A percentile compares a stretch with the other conserved stretches of the same genome.
These are phyloP conservation scores for Uloborus diversus DNA, from an alignment of 1,140 invertebrate genomes.

Conservation along the genomic window DNA sequence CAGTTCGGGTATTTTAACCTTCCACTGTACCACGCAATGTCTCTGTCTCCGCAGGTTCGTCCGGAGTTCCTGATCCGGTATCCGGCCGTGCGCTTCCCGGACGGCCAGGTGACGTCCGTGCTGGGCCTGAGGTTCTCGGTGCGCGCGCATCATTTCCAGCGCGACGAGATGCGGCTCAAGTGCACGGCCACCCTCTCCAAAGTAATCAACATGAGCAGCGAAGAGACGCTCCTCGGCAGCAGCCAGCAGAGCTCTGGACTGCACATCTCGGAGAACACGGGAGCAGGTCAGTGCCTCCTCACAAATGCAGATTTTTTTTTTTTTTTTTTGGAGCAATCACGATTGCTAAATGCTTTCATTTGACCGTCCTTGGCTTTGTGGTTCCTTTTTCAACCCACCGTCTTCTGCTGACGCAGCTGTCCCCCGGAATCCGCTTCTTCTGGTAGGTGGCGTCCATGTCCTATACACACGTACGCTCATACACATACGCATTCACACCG, in stretches of 20 bases:
- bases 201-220: constrained; percentile 82
- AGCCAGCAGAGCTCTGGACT: constrained; percentile 57
- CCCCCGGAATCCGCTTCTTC: no score
- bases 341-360: no score
- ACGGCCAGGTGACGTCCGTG: constrained; percentile 61
- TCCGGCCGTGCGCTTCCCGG: constrained; percentile 21
- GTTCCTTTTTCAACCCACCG: no score
- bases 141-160: constrained; percentile 76
- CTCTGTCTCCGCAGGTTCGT: no score
- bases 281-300: constrained; percentile 42
- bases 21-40: no score
- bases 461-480: no score
- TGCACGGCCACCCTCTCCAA: constrained; percentile 86
- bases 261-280: constrained; percentile 51
- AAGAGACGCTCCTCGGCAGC: constrained; percentile 63
- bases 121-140: constrained; percentile 77
- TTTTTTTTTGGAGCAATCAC: not conserved
- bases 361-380: no score
- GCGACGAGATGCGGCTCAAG: constrained; percentile 85
- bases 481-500: no score
- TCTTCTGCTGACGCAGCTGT: no score
- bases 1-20: no score
- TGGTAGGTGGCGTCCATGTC: no score
- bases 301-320: no score
- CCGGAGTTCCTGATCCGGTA: constrained; percentile 44